Evolutionary conservation across 2,113 vertebrate species (phyloP).

Genomic region (Plectropomus leopardus): DNA sequence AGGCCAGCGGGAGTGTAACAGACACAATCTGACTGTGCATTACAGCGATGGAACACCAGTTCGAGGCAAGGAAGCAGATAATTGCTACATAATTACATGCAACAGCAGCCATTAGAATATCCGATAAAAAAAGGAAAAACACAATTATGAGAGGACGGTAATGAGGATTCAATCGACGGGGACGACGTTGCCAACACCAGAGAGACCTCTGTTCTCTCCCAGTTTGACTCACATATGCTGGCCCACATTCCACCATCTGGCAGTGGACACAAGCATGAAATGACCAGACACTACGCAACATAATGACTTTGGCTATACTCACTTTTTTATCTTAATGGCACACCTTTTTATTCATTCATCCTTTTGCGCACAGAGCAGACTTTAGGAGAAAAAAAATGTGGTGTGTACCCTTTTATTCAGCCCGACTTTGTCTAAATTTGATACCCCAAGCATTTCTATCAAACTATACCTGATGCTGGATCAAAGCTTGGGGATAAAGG

Average conservation of each 20-base stretch:
- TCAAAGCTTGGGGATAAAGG: conserved; percentile 54
- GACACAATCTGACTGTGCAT: conserved; percentile 70
- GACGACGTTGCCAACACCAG: conserved; percentile 65
- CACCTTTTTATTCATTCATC: conserved; percentile 30
- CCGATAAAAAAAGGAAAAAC: conserved; percentile 66
- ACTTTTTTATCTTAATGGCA: conserved; percentile 33
- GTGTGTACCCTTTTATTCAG: conserved; percentile 19
- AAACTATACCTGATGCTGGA: conserved; percentile 40
- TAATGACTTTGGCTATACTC: conserved; percentile 51
- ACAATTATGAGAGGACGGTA: conserved; percentile 77
- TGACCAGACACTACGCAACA: conserved; percentile 51
- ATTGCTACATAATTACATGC: conserved; percentile 83
- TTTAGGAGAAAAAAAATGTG: conserved; percentile 1
- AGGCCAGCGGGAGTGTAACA: conserved; percentile 60
- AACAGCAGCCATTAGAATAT: conserved; percentile 82
- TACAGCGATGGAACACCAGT: conserved; percentile 67
- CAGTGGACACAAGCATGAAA: conserved; percentile 65
- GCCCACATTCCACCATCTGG: conserved; percentile 80
- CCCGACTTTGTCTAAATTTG: conserved; percentile 5
- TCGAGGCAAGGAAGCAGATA: conserved; percentile 80
- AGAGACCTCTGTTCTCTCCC: conserved; percentile 71
- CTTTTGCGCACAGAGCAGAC: conserved; percentile 14
- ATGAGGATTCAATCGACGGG: conserved; percentile 80
- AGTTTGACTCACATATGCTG: conserved; percentile 82
- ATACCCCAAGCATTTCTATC: conserved; percentile 37